Base-by-base conservation (phyloP, 2,113 vertebrate genomes). In the Accipiter virgatus region DNA sequence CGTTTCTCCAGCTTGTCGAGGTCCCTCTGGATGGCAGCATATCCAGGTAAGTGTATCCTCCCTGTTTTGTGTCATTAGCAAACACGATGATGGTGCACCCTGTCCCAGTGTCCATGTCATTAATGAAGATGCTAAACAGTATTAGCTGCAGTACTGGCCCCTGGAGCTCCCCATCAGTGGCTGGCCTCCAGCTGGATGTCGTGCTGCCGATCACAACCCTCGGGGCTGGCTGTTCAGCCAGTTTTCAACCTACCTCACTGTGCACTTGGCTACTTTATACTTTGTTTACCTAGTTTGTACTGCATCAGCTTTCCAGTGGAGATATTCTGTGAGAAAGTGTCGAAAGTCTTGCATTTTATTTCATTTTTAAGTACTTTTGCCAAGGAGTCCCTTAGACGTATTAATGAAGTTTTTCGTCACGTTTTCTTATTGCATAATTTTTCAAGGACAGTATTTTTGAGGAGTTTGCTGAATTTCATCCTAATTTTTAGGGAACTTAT, bases 401-500 rank as follows among this genome's bases (percentile, higher is more conserved):
- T 13, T 32, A 8, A 25, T 29, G 4, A 50, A 38, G 7, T 20
- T 81, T 86, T 59, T 36, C 21, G 23, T 75, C 16, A 68, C 11
- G 43, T 87, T 89, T 91, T 59, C 22, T 50, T 65, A 72, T 22
- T 27, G 36, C 21, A 11, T 45, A 59, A 26, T 85, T 87, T 93
- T 87, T 79, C 47, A 61, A 90, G 85, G 25, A 53, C 19, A 72
- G 63, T 55, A 55, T 26, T 79, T 84, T 62, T 62, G 52, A 85
- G 29, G 56, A 70, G 19, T 63, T 87, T 75, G 4, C 13, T 59
- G 73, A 75, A 68, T 72, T 75, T 93, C 7, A 43, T 87, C 68
- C 27, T 78, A 91, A 73, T 93, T 94, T 83, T 83, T 89, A 70
- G 48, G 59, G 81, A 94, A 70, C 36, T 58, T 72, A 83, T 47